These are phyloP conservation scores for Micropterix aruncella DNA, from an alignment of 2,888 invertebrate genomes.

Conservation along the genomic window DNA sequence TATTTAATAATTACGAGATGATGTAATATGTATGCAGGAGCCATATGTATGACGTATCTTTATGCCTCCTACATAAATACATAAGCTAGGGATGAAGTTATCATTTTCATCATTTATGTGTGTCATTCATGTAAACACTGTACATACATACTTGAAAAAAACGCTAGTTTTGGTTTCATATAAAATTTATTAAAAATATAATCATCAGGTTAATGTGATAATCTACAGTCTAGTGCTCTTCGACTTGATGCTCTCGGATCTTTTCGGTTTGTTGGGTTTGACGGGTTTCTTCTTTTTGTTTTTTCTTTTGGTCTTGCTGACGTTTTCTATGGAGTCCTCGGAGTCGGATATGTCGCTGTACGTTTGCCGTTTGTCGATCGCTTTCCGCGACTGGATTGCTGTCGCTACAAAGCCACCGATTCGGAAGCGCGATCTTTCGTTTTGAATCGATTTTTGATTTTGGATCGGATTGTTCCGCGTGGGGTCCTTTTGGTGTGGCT, in stretches of 20 bases:
- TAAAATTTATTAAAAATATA: no score
- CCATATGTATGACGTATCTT: no score
- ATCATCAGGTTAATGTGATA: no score
- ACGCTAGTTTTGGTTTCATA: no score
- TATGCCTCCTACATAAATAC: no score
- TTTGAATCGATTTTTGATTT: not conserved
- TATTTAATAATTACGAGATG: no score
- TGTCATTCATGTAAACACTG: no score
- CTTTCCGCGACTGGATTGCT: conserved; percentile 32
- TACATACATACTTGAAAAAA: no score
- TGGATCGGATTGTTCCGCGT: conserved; percentile 4
- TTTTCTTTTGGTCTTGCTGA: not conserved
- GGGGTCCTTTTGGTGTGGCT: conserved; percentile 8
- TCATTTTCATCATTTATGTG: no score
- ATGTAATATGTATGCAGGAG: no score
- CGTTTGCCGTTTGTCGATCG: conserved; percentile 8
- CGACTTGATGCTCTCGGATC: not conserved
- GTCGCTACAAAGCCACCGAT: conserved; percentile 46
- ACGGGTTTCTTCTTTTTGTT: not conserved
- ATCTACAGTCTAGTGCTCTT: not conserved
- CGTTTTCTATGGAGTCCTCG: not conserved
- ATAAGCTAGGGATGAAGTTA: no score
- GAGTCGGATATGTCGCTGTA: not conserved
- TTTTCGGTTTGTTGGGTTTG: not conserved
- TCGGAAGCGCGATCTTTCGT: conserved; percentile 28